phyloP scores from a whole-genome alignment of 2,113 vertebrate species.

The Pterocles gutturalis region DNA sequence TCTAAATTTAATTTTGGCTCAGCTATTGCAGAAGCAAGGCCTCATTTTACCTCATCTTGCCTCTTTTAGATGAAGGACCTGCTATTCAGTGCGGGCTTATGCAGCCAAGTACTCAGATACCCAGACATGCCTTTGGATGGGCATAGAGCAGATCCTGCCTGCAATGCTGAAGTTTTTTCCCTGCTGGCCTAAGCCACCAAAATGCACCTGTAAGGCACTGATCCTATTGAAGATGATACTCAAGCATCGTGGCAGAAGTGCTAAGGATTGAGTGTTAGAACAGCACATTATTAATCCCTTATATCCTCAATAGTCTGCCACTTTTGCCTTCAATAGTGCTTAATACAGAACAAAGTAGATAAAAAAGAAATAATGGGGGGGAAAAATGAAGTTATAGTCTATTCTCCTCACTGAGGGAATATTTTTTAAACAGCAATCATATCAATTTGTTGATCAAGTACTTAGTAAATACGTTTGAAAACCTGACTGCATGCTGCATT shows the following conservation, averaged over 20 bases:
- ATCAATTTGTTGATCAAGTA: not conserved
- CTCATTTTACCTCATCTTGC: not conserved
- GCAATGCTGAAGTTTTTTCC: not conserved
- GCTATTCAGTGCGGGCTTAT: not conserved
- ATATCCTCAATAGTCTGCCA: not conserved
- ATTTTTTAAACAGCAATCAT: not conserved
- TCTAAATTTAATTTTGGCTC: not conserved
- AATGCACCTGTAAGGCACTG: not conserved
- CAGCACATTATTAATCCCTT: not conserved
- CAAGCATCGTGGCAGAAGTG: not conserved
- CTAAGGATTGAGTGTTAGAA: not conserved
- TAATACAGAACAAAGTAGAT: not conserved
- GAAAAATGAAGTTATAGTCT: not conserved
- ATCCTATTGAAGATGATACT: not conserved
- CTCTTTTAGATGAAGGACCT: not conserved
- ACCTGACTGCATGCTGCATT: not conserved
- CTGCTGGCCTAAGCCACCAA: not conserved
- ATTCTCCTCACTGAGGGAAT: not conserved
- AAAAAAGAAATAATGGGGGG: accelerated
- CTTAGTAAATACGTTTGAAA: not conserved
- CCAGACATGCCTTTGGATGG: accelerated
- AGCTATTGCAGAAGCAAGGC: not conserved
- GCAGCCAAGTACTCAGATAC: not conserved
- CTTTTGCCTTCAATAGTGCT: not conserved
- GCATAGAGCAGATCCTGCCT: not conserved